A percentile compares a stretch with the other conserved stretches of the same genome.
Evolutionary conservation across 1,140 invertebrate species (phyloP).

Genomic region (Coptotermes formosanus): DNA sequence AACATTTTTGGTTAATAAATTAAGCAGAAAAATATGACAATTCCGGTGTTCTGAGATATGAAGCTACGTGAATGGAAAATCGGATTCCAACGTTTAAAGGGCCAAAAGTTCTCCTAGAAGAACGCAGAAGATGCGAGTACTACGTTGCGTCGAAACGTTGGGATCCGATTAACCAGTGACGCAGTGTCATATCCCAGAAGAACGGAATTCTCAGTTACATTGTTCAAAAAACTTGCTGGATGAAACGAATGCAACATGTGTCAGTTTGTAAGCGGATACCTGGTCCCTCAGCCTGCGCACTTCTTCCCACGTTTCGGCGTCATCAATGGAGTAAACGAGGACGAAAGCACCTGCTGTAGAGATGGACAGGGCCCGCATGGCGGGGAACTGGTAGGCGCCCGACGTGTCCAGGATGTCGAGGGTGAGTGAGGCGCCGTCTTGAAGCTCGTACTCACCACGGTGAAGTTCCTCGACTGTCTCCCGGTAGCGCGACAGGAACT

Average conservation of each 20-base stretch:
- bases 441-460: conserved; percentile 53
- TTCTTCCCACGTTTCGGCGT: conserved; percentile 53
- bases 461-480: conserved; percentile 61
- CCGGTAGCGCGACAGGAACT: conserved; percentile 52
- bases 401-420: conserved; percentile 58
- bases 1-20: too few species aligned
- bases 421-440: conserved; percentile 45
- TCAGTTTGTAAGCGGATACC: conserved; percentile 34
- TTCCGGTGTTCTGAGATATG: too few species aligned
- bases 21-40: too few species aligned
- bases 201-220: too few species aligned
- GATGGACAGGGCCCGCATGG: conserved; percentile 61
- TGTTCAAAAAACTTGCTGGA: too few species aligned
- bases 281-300: conserved; percentile 46
- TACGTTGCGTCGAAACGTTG: too few species aligned
- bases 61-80: too few species aligned
- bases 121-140: too few species aligned
- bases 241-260: conserved; percentile 30
- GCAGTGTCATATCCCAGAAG: too few species aligned
- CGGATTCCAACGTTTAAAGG: too few species aligned
- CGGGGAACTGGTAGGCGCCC: conserved; percentile 58
- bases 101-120: too few species aligned
- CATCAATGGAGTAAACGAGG: conserved; percentile 55
- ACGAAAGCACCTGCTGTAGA: conserved; percentile 57
- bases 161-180: too few species aligned